Conservation (phyloP, 2,113 vertebrate species). For the Gallinago undulata region DNA sequence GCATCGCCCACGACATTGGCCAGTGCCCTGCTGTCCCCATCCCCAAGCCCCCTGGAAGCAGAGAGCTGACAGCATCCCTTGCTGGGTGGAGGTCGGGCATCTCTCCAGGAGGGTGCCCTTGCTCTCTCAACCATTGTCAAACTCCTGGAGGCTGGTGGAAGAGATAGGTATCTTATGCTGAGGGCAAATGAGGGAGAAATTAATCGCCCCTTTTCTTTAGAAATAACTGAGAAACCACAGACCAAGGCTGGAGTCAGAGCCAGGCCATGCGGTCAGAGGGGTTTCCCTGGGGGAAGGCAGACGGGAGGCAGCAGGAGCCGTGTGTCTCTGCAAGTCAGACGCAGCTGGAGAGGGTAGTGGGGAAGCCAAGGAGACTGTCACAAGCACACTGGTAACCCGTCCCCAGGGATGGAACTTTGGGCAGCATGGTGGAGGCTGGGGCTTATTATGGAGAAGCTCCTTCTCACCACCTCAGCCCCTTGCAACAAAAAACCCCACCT, state of each 20-base stretch:
- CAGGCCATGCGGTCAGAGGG: not conserved
- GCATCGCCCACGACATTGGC: not conserved
- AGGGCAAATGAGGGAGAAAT: not conserved
- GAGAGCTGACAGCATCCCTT: not conserved
- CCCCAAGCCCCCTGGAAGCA: not conserved
- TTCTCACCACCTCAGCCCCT: not conserved
- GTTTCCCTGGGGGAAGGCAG: not conserved
- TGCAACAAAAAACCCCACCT: rapidly evolving
- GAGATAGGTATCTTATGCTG: not conserved
- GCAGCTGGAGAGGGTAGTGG: not conserved
- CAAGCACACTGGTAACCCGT: not conserved
- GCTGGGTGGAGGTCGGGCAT: not conserved
- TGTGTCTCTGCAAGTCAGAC: not conserved
- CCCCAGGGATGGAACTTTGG: not conserved
- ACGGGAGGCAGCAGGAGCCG: not conserved
- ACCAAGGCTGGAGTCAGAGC: not conserved
- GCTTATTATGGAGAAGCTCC: not conserved
- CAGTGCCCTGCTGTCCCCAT: not conserved
- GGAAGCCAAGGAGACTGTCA: not conserved
- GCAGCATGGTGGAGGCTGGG: not conserved
- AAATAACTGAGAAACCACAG: conserved; percentile 25
- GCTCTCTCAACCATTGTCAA: not conserved
- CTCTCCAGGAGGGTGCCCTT: not conserved
- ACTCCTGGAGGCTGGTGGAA: not conserved
- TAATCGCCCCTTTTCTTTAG: not conserved